Evolutionary conservation across 2,113 vertebrate genomes (phyloP).

Genomic region (Conger conger): DNA sequence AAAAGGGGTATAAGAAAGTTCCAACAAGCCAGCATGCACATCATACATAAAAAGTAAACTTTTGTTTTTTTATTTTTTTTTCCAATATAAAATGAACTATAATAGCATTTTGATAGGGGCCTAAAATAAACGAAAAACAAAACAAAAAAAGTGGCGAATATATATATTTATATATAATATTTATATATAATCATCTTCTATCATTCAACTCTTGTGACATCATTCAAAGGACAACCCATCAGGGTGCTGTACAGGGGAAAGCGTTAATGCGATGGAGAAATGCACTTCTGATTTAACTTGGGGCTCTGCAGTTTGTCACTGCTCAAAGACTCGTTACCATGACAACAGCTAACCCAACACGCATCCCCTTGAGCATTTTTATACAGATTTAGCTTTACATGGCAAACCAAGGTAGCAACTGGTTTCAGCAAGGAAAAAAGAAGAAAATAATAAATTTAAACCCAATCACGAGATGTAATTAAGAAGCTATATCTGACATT

Average conservation of each 20-base stretch:
- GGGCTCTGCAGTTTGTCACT: conserved; percentile 17
- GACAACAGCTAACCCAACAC: conserved; percentile 22
- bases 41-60: conserved; percentile 76
- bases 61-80: conserved; percentile 35
- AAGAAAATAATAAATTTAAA: not conserved
- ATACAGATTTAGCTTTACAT: not conserved
- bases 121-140: conserved; percentile 47
- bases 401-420: not conserved
- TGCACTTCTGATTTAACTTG: not conserved
- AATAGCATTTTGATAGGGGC: conserved; percentile 39
- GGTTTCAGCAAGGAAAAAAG: not conserved
- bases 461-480: not conserved
- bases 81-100: conserved; percentile 53
- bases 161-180: conserved; percentile 32
- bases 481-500: not conserved
- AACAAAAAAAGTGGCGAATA: conserved; percentile 32
- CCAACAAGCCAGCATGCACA: conserved; percentile 79
- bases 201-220: conserved; percentile 38
- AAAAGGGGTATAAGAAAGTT: conserved; percentile 75
- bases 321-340: conserved; percentile 26
- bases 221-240: conserved; percentile 32
- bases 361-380: not conserved
- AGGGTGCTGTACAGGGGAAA: conserved; percentile 29
- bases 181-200: conserved; percentile 38
- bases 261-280: conserved; percentile 19